Conservation (phyloP, 2,888 invertebrate species). For the Aspidiotus destructor region DNA sequence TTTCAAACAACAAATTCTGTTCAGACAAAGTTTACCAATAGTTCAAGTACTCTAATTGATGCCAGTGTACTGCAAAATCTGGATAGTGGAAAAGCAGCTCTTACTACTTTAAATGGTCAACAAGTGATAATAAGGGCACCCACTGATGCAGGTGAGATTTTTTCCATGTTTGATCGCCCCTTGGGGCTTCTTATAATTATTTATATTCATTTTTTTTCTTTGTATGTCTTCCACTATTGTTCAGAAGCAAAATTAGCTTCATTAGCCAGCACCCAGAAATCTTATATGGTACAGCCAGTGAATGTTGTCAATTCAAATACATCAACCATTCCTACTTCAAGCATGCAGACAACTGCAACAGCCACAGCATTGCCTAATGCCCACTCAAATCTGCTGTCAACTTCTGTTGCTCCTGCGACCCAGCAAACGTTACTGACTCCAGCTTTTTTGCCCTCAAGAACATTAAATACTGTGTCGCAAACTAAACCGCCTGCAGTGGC, state of each 20-base stretch:
- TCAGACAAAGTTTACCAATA: slow-evolving; percentile 3
- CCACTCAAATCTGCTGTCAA: not conserved
- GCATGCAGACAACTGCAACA: slow-evolving; percentile 16
- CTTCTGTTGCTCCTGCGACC: not conserved
- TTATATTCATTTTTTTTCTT: not conserved
- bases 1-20: not conserved
- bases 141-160: slow-evolving; percentile 17
- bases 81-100: slow-evolving; percentile 69
- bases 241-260: no score
- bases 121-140: slow-evolving; percentile 72
- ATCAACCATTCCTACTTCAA: slow-evolving; percentile 1
- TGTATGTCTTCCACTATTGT: not conserved
- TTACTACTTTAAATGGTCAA: slow-evolving; percentile 75
- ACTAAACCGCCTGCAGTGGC: no score
- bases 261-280: no score
- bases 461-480: no score
- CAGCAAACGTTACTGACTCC: no score
- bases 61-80: slow-evolving; percentile 72
- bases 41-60: slow-evolving; percentile 41
- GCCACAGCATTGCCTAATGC: slow-evolving; percentile 12
- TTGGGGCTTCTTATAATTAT: not conserved
- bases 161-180: not conserved
- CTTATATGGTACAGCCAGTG: slow-evolving; percentile 13
- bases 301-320: slow-evolving; percentile 13
- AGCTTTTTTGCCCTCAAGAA: no score